Evolutionary conservation across 2,888 invertebrate species (phyloP), one percentile per base, ranked within the genome.

Genomic region (Subacronicta megacephala): DNA sequence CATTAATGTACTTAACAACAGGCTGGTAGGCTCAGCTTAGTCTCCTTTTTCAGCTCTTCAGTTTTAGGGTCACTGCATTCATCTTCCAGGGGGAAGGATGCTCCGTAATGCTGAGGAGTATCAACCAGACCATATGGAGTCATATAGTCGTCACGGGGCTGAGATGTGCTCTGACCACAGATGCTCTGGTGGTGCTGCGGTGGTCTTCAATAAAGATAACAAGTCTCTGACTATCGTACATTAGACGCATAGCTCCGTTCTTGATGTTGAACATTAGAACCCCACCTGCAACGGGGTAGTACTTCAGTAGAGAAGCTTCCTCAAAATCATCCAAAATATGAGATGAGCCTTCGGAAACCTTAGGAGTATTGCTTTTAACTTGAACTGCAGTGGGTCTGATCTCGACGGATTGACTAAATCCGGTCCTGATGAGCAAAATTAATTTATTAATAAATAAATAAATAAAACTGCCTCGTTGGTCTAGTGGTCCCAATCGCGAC

Each of bases 141-240:
- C 12, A 90, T 82, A 77, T 95, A 95, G 71, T 97, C 96, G 62
- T 95, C 95, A 37, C 87, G 80, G n/a, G 85, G 68, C 38, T 96
- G 94, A 6, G 95, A 94, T 62, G 94, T 95, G 92, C 94, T 95
- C 72, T 93, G 94, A 2, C 97, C 97, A 78, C 96, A 97, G 35
- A 97, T 90, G 57, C 97, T 54, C 95, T 91, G 35, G 95, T 89
- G 40, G 93, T 88, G 62, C 94, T 94, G 26, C 95, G 94, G 83
- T 95, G 95, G 17, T 91, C 82, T 46, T 67, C 69, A 0, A 92
- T 77, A 1, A 90, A 72, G 7, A 95, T 76, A 0, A 94, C 91
- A 12, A 95, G 77, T 26, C 95, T 93, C 47, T 92, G 75, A n/a
- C 96, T 96, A 70, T 97, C 96, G 77, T 94, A 96, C 55, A 94